Evolutionary conservation across 2,888 invertebrate genomes (phyloP).

Genomic region (Cremastobaeus sp.): DNA sequence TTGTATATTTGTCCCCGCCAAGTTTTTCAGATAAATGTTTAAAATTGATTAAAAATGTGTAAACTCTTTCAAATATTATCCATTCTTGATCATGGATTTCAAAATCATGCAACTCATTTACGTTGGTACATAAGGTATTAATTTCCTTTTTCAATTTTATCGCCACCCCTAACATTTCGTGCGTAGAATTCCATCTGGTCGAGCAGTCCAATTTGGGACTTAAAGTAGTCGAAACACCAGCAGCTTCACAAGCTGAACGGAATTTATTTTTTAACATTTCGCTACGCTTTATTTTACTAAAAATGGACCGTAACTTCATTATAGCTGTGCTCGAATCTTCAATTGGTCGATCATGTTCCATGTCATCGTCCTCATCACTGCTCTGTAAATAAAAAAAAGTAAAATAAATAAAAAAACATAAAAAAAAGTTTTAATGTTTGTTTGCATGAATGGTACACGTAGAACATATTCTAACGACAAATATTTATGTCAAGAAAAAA

Average conservation of each 20-base stretch:
- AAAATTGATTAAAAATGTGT: background rate
- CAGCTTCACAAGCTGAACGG: background rate
- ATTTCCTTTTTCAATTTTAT: background rate
- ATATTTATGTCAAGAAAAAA: too few species aligned
- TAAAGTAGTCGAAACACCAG: background rate
- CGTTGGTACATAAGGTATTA: background rate
- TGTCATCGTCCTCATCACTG: too few species aligned
- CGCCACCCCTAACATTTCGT: background rate
- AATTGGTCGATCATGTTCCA: too few species aligned
- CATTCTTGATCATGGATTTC: background rate
- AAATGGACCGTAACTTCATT: background rate
- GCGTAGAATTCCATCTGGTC: background rate
- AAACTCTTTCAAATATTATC: background rate
- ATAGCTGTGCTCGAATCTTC: too few species aligned
- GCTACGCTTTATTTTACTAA: background rate
- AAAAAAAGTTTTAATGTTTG: too few species aligned
- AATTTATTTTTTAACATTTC: background rate
- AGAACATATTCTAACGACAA: too few species aligned
- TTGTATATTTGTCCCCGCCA: background rate
- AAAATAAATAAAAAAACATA: too few species aligned
- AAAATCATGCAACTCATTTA: background rate
- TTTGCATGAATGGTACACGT: too few species aligned
- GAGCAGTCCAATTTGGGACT: background rate
- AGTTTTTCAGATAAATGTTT: background rate
- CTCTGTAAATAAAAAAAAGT: too few species aligned